Base-by-base conservation (phyloP, 1,140 invertebrate species). In the Calliphora vicina region DNA sequence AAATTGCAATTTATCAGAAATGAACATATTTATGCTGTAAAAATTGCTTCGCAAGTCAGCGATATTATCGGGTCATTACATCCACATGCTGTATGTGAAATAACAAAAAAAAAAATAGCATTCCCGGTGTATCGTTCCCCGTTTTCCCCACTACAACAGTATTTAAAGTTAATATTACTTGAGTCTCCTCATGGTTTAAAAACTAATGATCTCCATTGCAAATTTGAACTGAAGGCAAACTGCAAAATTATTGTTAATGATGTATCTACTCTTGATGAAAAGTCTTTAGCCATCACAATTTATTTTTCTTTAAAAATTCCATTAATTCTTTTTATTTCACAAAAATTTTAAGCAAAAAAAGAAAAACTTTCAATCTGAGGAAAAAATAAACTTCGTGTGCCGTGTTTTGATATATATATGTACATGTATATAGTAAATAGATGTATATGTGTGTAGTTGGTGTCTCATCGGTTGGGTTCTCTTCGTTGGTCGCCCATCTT, bases 401-500 rank as follows among this genome's bases (percentile, higher is more conserved):
- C 35, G 74, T 78, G n/a, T 78, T 10, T 81, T n/a, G n/a, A n/a
- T n/a, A n/a, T n/a, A n/a, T n/a, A n/a, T n/a, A n/a, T n/a, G n/a
- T n/a, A n/a, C n/a, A n/a, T n/a, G n/a, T n/a, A n/a, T 67, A 67
- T 6, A 67, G 4, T 67, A 67, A 20, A 67, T 67, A 5, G 17
- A 67, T 25, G 27, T 25, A 1, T 74, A 1, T 74, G 26, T 29
- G 26, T 73, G 82, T 82, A 45, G 82, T 72, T 80, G 82, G 74
- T 83, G 78, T 80, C 82, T 76, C 82, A 80, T 50, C 45, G 74
- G 57, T 61, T 78, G 82, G 74, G 35, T 23, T 83, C 74, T 73
- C 61, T 78, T 76, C 72, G 80, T 78, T 82, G 72, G 83, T 84
- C 81, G 83, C 83, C 83, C 83, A 84, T 84, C 80, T 72, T 78